These are phyloP conservation scores for Drosophila ezoana DNA, from an alignment of 2,888 invertebrate species.

Conservation along the genomic window DNA sequence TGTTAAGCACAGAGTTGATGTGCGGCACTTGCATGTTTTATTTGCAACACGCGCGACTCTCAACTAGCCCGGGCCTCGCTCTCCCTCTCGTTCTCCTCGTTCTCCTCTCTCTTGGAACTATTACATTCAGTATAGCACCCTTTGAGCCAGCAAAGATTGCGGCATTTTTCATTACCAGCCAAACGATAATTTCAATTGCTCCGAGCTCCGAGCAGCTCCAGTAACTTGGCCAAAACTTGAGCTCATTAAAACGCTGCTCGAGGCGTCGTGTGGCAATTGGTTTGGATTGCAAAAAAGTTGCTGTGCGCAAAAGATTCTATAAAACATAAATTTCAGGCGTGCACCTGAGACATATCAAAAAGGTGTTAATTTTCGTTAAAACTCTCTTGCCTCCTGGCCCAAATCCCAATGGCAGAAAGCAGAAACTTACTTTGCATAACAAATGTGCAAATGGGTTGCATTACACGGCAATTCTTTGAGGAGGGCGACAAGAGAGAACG, in stretches of 20 bases:
- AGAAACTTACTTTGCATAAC: background rate
- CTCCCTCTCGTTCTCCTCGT: too few relatives aligned
- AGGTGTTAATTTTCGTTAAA: constrained; percentile 12
- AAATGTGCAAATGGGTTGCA: background rate
- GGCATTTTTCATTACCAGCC: constrained; percentile 40
- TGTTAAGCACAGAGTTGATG: constrained; percentile 68
- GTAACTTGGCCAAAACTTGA: constrained; percentile 36
- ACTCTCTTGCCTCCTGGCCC: constrained; percentile 7
- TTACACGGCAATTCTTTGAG: constrained; percentile 4
- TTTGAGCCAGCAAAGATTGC: constrained; percentile 20
- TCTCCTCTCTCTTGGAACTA: too few relatives aligned
- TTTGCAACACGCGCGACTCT: constrained; percentile 31
- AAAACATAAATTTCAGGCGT: constrained; percentile 4
- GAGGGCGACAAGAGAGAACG: background rate
- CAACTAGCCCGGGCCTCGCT: background rate
- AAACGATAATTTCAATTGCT: constrained; percentile 49
- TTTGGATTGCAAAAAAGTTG: constrained; percentile 11
- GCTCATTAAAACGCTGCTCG: constrained; percentile 51
- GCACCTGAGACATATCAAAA: constrained; percentile 23
- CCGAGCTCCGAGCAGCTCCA: constrained; percentile 22
- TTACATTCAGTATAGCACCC: background rate
- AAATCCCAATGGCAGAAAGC: constrained; percentile 1
- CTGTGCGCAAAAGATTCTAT: constrained; percentile 6
- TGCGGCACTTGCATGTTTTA: constrained; percentile 43
- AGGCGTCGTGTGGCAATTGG: constrained; percentile 16